Evolutionary conservation across 2,888 invertebrate genomes (phyloP).

Genomic region (Mamestra brassicae): DNA sequence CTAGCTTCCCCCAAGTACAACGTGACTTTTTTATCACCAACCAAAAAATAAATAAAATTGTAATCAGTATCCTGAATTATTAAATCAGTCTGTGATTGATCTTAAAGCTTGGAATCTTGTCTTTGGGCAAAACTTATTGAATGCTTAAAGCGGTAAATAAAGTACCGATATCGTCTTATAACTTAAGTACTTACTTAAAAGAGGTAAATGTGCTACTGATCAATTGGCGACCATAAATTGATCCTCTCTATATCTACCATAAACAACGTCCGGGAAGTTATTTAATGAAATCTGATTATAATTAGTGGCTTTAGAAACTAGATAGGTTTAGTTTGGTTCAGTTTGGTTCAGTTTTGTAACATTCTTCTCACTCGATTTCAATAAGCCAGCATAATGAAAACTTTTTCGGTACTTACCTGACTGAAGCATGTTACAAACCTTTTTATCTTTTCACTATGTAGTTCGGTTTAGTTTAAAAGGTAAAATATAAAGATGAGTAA

Average conservation of each 20-base stretch:
- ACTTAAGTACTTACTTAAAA: not conserved
- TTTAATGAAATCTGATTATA: conserved; percentile 20
- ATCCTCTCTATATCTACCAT: not conserved
- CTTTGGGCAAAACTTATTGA: not conserved
- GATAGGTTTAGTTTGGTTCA: not conserved
- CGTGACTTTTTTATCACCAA: not conserved
- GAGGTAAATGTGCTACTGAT: conserved; percentile 8
- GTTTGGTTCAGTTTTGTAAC: conserved; percentile 26
- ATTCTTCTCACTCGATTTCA: conserved; percentile 19
- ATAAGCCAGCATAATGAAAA: not conserved
- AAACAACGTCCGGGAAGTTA: conserved; percentile 15
- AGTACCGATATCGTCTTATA: conserved; percentile 17
- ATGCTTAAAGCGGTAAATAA: not conserved
- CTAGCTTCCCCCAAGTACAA: not conserved
- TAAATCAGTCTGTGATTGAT: not conserved
- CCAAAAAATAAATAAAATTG: not conserved
- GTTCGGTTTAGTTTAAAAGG: not conserved
- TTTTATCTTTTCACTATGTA: not conserved
- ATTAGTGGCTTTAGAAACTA: conserved; percentile 8
- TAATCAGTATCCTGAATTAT: not conserved
- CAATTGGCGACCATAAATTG: conserved; percentile 10
- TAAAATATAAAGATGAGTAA: not conserved
- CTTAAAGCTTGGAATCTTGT: not conserved
- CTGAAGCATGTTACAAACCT: not conserved
- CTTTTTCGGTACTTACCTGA: conserved; percentile 3